Base-by-base conservation (phyloP, 2,113 vertebrate species). In the Hippoglossus stenolepis region DNA sequence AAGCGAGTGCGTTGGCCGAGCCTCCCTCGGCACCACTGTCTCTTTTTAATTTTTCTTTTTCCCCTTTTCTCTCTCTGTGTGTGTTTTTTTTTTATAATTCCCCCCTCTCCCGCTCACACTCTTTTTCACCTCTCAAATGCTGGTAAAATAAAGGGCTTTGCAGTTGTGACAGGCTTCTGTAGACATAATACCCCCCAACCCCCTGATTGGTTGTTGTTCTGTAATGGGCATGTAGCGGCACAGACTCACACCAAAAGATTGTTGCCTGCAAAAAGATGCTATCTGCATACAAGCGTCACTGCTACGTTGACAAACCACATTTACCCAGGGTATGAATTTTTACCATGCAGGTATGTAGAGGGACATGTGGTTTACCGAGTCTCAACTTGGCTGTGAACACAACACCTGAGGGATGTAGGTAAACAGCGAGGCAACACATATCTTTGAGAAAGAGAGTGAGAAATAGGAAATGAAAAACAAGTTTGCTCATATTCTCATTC, bases 181-280 rank as follows among this genome's bases (percentile, higher is more conserved):
- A 87, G 85, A 92, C 84, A 91, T 79, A 91, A 90, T 82, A 89
- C 74, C 51, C 73, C 75, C 56, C 11, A 8, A 71, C 61, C 77
- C 73, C 47, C 43, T 61, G 24, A 74, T 85, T 71, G 81, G 74
- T 61, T 75, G 79, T 87, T 93, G 87, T 93, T 92, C 66, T 88
- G 82, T 77, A 71, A 70, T 83, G 62, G 73, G 65, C 61, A 28
- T 49, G 15, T 73, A 77, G 66, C 77, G 78, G 80, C 80, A 69
- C 49, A 58, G 71, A 58, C 65, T 85, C 76, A 62, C 56, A 65
- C 76, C 87, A 83, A 85, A 86, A 80, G 80, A 86, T 67, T 57
- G 70, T 86, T 70, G 57, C 92, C 93, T 78, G 89, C 91, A 90
- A 92, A 23, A 81, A 90, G 87, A 90, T 93, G 70, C 58, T 88